A percentile compares a stretch with the other conserved stretches of the same genome.
Conservation (phyloP, 2,113 vertebrate genomes). For the Leucoraja erinaceus region DNA sequence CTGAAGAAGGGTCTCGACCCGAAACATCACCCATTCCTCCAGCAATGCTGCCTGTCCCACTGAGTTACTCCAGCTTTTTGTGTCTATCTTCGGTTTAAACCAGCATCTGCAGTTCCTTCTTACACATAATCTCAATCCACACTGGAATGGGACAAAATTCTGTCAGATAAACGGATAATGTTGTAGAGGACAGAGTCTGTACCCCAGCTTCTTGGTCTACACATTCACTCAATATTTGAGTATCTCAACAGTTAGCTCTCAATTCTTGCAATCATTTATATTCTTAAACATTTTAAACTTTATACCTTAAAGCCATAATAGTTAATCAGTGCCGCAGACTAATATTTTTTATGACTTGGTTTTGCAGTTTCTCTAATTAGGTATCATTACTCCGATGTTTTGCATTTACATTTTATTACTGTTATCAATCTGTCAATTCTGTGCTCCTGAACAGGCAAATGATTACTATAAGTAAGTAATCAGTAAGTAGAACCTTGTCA, state of each 20-base stretch:
- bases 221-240: not conserved
- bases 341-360: not conserved
- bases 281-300: not conserved
- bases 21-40: too few species aligned
- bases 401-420: not conserved
- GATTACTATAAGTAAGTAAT: not conserved
- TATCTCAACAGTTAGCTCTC: not conserved
- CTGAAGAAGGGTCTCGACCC: too few species aligned
- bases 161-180: too few species aligned
- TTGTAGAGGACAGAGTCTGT: too few species aligned
- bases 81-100: too few species aligned
- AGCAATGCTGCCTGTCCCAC: too few species aligned
- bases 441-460: not conserved
- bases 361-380: not conserved
- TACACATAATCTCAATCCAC: too few species aligned
- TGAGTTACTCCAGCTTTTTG: too few species aligned
- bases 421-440: not conserved
- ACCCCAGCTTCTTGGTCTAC: not conserved
- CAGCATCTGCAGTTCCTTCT: too few species aligned
- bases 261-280: not conserved
- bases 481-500: not conserved
- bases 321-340: not conserved
- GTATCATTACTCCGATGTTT: not conserved
- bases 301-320: not conserved
- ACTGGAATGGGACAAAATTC: too few species aligned